These are phyloP conservation scores for Microtus californicus DNA, from an alignment of 2,797 vertebrate species.

Conservation along the genomic window DNA sequence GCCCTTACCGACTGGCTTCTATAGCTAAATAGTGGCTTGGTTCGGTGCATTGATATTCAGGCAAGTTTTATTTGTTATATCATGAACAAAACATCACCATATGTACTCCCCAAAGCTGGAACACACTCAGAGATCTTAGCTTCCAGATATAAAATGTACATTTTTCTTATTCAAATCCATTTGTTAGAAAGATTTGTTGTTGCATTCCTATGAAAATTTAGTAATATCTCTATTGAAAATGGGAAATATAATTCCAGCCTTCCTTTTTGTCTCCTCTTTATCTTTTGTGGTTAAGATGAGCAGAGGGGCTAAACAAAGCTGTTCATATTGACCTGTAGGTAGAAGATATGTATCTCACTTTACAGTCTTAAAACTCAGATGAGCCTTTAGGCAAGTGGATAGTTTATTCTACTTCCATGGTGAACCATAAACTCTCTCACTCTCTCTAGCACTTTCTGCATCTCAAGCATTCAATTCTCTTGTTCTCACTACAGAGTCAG, in stretches of 20 bases:
- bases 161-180: not conserved
- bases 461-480: not conserved
- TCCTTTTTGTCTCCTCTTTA: not conserved
- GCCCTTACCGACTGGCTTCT: too few relatives aligned
- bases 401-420: not conserved
- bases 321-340: not conserved
- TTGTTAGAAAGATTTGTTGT: not conserved
- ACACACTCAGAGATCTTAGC: not conserved
- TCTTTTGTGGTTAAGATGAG: not conserved
- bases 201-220: not conserved
- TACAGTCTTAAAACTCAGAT: not conserved
- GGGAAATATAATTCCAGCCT: not conserved
- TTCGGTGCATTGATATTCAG: too few relatives aligned
- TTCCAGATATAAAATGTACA: not conserved
- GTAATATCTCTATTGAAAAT: not conserved
- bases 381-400: not conserved
- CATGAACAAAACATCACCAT: too few relatives aligned
- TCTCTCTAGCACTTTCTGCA: not conserved
- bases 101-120: not conserved
- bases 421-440: not conserved
- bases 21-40: too few relatives aligned
- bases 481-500: not conserved
- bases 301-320: not conserved
- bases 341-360: not conserved
- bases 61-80: too few relatives aligned